phyloP scores from a whole-genome alignment of 92 coral and sea anemone genomes.

The Muricea muricata region DNA sequence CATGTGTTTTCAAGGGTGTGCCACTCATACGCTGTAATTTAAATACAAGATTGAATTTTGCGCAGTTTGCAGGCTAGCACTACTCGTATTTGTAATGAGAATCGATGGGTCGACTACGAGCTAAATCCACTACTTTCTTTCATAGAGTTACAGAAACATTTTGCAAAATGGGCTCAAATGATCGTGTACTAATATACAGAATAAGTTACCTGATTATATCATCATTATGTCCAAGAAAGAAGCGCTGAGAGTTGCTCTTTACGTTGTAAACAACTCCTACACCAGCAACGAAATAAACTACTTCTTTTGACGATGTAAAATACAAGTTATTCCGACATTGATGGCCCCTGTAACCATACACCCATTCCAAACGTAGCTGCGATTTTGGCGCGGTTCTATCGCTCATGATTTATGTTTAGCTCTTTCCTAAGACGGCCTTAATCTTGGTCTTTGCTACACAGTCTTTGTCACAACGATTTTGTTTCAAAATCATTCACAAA shows the following conservation, averaged over 20 bases:
- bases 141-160: no score
- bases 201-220: conserved; percentile 90
- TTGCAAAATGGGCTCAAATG: neutral
- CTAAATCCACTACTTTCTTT: no score
- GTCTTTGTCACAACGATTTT: neutral
- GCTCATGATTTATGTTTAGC: conserved; percentile 66
- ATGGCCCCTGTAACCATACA: conserved; percentile 98
- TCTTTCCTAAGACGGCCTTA: neutral
- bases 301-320: conserved; percentile 84
- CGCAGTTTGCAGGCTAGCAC: no score
- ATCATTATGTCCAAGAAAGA: conserved; percentile 96
- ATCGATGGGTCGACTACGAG: no score
- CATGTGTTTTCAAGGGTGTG: no score
- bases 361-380: conserved; percentile 96
- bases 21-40: no score
- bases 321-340: conserved; percentile 95
- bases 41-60: no score
- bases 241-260: conserved; percentile 83
- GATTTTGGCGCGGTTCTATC: conserved; percentile 97
- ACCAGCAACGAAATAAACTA: conserved; percentile 98
- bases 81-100: no score
- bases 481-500: neutral
- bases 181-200: neutral
- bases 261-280: conserved; percentile 94
- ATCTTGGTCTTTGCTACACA: neutral